phyloP scores from a whole-genome alignment of 2,797 vertebrate species.

The Ctenopoma multispine region DNA sequence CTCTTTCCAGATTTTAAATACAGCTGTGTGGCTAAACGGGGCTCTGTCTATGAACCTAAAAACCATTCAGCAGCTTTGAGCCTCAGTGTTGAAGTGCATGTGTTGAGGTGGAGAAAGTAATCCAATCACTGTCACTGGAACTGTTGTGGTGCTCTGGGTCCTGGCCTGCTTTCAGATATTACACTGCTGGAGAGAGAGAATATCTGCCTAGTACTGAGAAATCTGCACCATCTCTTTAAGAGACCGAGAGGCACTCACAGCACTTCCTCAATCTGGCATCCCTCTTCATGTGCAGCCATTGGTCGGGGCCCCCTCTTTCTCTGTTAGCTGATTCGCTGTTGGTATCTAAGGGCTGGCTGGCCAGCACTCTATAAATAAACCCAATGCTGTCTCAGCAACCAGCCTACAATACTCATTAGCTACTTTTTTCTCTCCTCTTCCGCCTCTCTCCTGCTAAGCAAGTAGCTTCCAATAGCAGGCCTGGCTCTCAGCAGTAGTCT shows the following conservation, averaged over 20 bases:
- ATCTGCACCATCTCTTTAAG: slow-evolving; percentile 84
- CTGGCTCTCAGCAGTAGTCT: slow-evolving; percentile 64
- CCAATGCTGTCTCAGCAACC: slow-evolving; percentile 91
- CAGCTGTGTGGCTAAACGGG: slow-evolving; percentile 2
- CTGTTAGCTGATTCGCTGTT: slow-evolving; percentile 84
- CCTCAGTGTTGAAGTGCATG: slow-evolving; percentile 1
- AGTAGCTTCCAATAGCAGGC: slow-evolving; percentile 77
- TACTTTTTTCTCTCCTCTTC: slow-evolving; percentile 74
- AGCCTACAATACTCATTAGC: slow-evolving; percentile 81
- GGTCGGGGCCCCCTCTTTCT: slow-evolving; percentile 78
- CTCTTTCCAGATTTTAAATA: slow-evolving; percentile 7
- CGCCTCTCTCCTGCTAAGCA: slow-evolving; percentile 70
- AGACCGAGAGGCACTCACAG: slow-evolving; percentile 80
- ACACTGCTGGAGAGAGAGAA: slow-evolving; percentile 59
- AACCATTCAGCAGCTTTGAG: background rate
- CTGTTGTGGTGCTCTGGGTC: slow-evolving; percentile 53
- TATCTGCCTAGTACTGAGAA: slow-evolving; percentile 79
- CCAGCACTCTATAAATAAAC: slow-evolving; percentile 90
- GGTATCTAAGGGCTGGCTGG: slow-evolving; percentile 91
- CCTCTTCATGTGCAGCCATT: slow-evolving; percentile 79
- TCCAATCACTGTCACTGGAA: slow-evolving; percentile 41
- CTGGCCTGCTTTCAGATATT: slow-evolving; percentile 66
- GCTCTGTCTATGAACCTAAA: slow-evolving; percentile 1
- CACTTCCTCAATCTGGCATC: slow-evolving; percentile 87
- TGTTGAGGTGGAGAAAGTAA: slow-evolving; percentile 29